Base-by-base conservation (phyloP, 2,113 vertebrate genomes). In the Ptilonorhynchus violaceus region DNA sequence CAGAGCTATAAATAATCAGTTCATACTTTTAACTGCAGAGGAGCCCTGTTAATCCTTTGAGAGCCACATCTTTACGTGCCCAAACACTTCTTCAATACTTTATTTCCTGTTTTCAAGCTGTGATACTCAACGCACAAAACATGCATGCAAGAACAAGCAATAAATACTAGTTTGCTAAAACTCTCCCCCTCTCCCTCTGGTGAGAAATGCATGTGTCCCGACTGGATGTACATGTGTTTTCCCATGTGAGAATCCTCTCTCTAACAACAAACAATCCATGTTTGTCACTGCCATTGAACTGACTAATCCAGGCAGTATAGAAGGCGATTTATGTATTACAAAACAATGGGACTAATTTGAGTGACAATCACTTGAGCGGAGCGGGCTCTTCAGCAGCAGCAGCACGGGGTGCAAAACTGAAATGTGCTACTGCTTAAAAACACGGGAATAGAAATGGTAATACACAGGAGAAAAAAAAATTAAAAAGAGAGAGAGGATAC, bases 271-370 rank as follows among this genome's bases (percentile, higher is more conserved):
- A 85, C 83, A 85, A 56, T 66, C 68, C 42, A 1, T 47, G 74
- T 56, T 79, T 82, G 91, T 94, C 87, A 68, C 55, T 92, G 84
- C 84, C 52, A 86, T 47, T 89, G 76, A 95, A 73, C 55, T 60
- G 85, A 41, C 85, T 93, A 94, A 96, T 96, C 76, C 95, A 81
- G 85, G 68, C 84, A 73, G 80, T 42, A 92, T 17, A 95, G 94
- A 85, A 82, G 49, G 72, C 2, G 22, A 95, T 7, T 95, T 92
- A 67, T 85, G n/a, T 42, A 90, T 88, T 81, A 67, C 76, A 47
- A 94, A 96, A 92, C 88, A 93, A 95, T 35, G 66, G 52, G 69
- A 44, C 85, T 92, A 77, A 93, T 97, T 92, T 93, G 94, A 96
- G 91, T 84, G 83, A 90, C 93, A 95, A 67, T 81, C 92, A 89